phyloP scores from a whole-genome alignment of 2,888 invertebrate species.

The Mythimna loreyi region DNA sequence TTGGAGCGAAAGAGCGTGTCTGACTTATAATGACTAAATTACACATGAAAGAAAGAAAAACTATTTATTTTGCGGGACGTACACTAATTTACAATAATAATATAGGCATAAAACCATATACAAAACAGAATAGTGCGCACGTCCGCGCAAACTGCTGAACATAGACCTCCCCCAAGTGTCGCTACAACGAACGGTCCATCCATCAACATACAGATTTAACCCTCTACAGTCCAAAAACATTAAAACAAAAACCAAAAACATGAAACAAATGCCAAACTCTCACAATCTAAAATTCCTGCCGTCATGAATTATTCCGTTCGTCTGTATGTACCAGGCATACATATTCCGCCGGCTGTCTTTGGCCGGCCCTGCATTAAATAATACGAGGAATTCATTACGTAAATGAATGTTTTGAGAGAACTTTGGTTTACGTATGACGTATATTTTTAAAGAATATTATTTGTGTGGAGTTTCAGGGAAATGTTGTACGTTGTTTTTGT shows the following conservation, averaged over 20 bases:
- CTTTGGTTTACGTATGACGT: neutral
- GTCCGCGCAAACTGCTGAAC: no score
- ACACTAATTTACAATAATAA: no score
- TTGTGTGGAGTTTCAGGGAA: slow-evolving; percentile 9
- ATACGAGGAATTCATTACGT: slow-evolving; percentile 46
- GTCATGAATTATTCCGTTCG: slow-evolving; percentile 49
- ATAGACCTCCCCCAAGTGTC: no score
- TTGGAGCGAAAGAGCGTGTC: no score
- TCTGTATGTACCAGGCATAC: slow-evolving; percentile 27
- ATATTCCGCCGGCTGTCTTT: slow-evolving; percentile 23
- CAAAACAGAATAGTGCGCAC: no score
- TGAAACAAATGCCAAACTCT: slow-evolving; percentile 14
- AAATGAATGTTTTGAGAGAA: slow-evolving; percentile 31
- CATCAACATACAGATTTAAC: no score
- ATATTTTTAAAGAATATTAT: slow-evolving; percentile 15
- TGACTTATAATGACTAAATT: no score
- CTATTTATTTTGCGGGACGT: no score
- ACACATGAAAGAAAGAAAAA: no score
- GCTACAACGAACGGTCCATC: no score
- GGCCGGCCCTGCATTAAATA: slow-evolving; percentile 41
- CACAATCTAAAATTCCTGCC: slow-evolving; percentile 27
- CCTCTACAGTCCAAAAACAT: slow-evolving; percentile 10
- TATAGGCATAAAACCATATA: no score
- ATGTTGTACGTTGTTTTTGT: neutral
- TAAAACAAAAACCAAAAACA: slow-evolving; percentile 6